Evolutionary conservation across 92 coral and sea anemone species (phyloP), one percentile per base, ranked within the genome.

Genomic region (Epizoanthus rinbou): DNA sequence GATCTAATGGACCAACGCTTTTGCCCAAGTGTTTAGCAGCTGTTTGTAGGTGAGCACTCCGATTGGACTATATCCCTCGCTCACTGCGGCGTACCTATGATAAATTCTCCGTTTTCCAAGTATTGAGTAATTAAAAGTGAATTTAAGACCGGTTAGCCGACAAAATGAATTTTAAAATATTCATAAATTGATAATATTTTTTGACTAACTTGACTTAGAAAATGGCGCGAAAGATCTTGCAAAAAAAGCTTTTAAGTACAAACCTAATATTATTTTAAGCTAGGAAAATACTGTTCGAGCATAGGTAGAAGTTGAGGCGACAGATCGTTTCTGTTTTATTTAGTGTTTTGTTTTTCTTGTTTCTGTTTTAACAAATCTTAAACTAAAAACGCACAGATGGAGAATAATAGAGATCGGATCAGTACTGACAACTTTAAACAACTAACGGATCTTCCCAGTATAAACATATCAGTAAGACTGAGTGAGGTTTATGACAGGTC

Each of bases 101-200:
- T 78, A 62, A 35, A 41, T 18, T 39, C 56, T 62, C 82, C 41
- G 33, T 59, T 19, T 78, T 15, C 82, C 47, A 62, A 37, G 57
- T 78, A 21, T 33, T n/a, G 15, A 62, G 82, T 62, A 78, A 78
- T 78, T 78, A 78, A 62, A 17, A 78, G 72, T 63, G 23, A 41
- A 78, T 63, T 41, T 63, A 62, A 63, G n/a, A 37, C 57, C 17
- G 8, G 71, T 67, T 14, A 13, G 73, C 21, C 47, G 45, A 67
- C 73, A 67, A 75, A 75, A 6, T 62, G 37, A 28, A 19, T 24
- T 37, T 39, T 76, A 8, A 35, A 28, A 37, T 59, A 59, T 41
- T 69, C 50, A 62, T 78, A 47, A 62, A 43, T 31, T 25, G n/a
- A 78, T 23, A 74, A 54, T 53, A 11, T 28, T 37, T 50, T 74